A percentile compares a stretch with the other conserved stretches of the same genome.
phyloP scores from a whole-genome alignment of 2,113 vertebrate species.

The Odobenus rosmarus region DNA sequence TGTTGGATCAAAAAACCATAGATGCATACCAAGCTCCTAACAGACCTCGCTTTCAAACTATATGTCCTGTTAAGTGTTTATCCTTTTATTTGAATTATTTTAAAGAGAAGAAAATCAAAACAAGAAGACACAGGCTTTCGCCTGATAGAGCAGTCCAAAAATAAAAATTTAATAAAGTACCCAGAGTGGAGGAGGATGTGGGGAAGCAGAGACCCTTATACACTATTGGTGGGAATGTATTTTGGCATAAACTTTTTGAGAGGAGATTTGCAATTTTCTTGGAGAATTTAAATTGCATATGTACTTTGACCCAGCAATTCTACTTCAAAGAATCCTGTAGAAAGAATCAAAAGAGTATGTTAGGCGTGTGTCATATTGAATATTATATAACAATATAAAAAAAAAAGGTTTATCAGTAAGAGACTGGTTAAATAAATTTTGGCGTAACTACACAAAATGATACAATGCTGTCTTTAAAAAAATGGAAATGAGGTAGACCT shows the following conservation, averaged over 20 bases:
- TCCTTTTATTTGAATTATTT: not conserved
- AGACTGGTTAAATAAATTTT: not conserved
- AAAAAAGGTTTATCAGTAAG: not conserved
- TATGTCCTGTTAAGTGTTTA: not conserved
- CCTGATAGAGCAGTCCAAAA: not conserved
- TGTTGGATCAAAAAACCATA: not conserved
- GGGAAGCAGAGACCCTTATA: not conserved
- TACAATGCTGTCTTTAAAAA: not conserved
- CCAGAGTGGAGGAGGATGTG: not conserved
- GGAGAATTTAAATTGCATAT: not conserved
- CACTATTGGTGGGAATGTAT: not conserved
- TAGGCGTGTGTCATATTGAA: not conserved
- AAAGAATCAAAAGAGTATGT: not conserved
- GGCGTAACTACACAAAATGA: not conserved
- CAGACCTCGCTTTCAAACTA: not conserved
- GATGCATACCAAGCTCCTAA: not conserved
- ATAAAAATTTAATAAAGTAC: not conserved
- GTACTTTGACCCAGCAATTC: not conserved
- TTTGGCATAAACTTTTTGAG: not conserved
- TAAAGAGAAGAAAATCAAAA: conserved; percentile 8
- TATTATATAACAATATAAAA: not conserved
- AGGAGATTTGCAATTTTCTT: not conserved
- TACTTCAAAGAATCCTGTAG: not conserved
- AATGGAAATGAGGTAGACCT: not conserved
- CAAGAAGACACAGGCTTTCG: not conserved